Percentiles rank a stretch among this genome's conserved stretches.
phyloP scores from a whole-genome alignment of 2,113 vertebrate genomes.

The Siphamia tubifer region DNA sequence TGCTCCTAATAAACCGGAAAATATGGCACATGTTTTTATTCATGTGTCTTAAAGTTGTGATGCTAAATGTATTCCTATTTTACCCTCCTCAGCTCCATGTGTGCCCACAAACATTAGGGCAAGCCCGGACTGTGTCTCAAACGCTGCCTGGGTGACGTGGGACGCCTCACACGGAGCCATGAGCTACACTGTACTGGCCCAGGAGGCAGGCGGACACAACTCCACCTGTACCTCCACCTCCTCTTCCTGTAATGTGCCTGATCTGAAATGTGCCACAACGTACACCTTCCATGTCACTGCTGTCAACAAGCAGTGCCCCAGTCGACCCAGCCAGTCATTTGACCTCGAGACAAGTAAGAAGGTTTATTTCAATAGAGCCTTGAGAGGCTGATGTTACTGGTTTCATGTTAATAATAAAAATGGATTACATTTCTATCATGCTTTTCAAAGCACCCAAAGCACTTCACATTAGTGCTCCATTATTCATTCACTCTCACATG shows the following conservation, averaged over 20 bases:
- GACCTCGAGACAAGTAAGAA: conserved; percentile 73
- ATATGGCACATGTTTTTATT: too few relatives aligned
- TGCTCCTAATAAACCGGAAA: too few relatives aligned
- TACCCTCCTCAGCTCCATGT: conserved; percentile 70
- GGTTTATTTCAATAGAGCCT: background rate
- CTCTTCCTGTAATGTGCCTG: conserved; percentile 60
- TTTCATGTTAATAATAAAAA: too few relatives aligned
- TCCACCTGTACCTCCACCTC: conserved; percentile 46
- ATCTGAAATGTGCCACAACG: conserved; percentile 70
- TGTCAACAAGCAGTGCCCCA: conserved; percentile 66
- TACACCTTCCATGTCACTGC: conserved; percentile 74
- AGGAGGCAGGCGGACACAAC: conserved; percentile 38
- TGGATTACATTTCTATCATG: too few relatives aligned
- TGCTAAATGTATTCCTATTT: background rate
- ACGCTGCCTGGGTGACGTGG: conserved; percentile 74
- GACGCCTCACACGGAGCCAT: conserved; percentile 36
- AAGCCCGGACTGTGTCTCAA: conserved; percentile 75
- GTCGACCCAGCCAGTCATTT: conserved; percentile 56
- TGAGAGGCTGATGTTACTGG: too few relatives aligned
- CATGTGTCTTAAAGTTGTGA: background rate
- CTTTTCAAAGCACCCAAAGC: too few relatives aligned
- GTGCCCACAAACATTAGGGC: conserved; percentile 51
- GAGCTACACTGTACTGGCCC: conserved; percentile 65
- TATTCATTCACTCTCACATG: too few relatives aligned
- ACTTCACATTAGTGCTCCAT: too few relatives aligned